Conservation (phyloP, 1,140 invertebrate species). For the Melitaea cinxia region DNA sequence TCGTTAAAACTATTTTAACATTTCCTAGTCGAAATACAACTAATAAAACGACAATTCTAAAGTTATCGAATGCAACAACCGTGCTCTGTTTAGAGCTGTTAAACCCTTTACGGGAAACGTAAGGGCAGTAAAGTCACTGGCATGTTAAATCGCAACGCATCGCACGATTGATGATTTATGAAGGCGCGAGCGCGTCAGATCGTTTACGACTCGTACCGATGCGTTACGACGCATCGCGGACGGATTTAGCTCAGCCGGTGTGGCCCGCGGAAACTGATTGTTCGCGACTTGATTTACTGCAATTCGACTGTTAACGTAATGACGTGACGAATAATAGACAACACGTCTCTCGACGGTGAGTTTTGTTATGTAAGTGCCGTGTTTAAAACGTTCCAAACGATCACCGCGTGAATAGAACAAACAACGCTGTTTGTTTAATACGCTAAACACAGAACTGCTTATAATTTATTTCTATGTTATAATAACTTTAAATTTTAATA, state of each 20-base stretch:
- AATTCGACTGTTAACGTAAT: conserved; percentile 56
- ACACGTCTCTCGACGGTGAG: conserved; percentile 33
- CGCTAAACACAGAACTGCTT: conserved; percentile 6
- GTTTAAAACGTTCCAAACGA: conserved; percentile 24
- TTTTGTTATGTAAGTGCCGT: conserved; percentile 23
- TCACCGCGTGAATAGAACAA: conserved; percentile 26
- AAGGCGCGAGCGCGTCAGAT: conserved; percentile 56
- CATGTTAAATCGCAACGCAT: conserved; percentile 71
- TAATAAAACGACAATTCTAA: not conserved
- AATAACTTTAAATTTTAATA: not conserved
- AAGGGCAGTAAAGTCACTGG: conserved; percentile 44
- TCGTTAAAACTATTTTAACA: not conserved
- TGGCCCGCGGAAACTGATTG: conserved; percentile 59
- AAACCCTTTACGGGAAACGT: conserved; percentile 59
- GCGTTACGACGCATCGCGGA: conserved; percentile 52
- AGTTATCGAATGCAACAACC: conserved; percentile 20
- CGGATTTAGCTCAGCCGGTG: conserved; percentile 61
- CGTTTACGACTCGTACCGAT: conserved; percentile 58
- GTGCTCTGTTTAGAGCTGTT: conserved; percentile 50
- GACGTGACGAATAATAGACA: conserved; percentile 50
- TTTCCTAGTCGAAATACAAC: not conserved
- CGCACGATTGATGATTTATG: conserved; percentile 73
- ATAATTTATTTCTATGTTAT: not conserved
- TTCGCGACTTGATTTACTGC: conserved; percentile 61
- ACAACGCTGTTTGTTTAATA: conserved; percentile 19